These are phyloP conservation scores for Tauraco hartlaubi DNA, from an alignment of 2,797 vertebrate species.

Conservation along the genomic window DNA sequence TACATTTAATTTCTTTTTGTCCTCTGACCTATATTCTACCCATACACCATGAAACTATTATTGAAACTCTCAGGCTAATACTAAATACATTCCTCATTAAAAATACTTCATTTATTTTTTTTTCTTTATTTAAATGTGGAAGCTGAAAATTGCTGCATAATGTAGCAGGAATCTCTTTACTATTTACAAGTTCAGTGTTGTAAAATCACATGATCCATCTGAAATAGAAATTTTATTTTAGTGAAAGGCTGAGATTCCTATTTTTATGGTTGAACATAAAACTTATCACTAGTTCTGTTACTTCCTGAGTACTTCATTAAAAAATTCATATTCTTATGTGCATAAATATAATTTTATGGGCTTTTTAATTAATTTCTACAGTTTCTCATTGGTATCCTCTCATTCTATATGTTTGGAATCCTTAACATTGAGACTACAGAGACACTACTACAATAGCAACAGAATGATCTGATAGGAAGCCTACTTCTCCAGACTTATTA, in stretches of 20 bases:
- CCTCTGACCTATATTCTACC: background rate
- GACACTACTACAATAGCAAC: background rate
- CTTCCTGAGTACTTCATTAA: background rate
- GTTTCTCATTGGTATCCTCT: background rate
- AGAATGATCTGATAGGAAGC: background rate
- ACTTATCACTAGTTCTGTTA: background rate
- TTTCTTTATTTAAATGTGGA: background rate
- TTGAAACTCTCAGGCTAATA: background rate
- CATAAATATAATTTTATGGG: background rate
- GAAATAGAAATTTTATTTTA: slow-evolving; percentile 10
- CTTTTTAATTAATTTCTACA: slow-evolving; percentile 34
- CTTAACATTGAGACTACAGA: background rate
- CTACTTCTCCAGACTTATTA: background rate
- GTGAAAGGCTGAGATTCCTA: background rate
- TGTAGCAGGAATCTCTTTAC: background rate
- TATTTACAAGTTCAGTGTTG: background rate
- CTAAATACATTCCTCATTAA: background rate
- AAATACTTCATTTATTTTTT: background rate
- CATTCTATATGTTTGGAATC: background rate
- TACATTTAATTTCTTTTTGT: background rate
- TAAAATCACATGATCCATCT: background rate
- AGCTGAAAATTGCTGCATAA: background rate
- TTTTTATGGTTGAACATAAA: slow-evolving; percentile 15
- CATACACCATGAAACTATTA: background rate
- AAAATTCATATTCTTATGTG: slow-evolving; percentile 1